Evolutionary conservation across 2,888 invertebrate species (phyloP).

Genomic region (Phytoseiulus persimilis): DNA sequence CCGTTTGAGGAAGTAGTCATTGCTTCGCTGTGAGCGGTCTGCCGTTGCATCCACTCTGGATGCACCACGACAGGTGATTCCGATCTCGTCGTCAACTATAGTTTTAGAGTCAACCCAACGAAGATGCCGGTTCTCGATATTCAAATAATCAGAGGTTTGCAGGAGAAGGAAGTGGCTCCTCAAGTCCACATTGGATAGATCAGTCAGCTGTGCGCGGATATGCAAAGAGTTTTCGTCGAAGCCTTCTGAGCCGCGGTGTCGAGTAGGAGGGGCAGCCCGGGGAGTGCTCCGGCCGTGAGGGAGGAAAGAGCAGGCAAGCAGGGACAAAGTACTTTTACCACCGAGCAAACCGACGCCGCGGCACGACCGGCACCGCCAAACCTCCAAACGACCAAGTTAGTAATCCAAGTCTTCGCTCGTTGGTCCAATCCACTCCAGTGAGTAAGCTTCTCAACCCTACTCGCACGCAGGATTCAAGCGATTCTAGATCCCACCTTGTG

Average conservation of each 20-base stretch:
- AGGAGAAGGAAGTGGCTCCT: neutral
- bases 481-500: neutral
- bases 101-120: too few relatives aligned
- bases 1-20: too few relatives aligned
- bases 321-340: neutral
- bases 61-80: too few relatives aligned
- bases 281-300: neutral
- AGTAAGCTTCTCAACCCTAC: neutral
- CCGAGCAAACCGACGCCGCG: neutral
- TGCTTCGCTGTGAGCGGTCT: too few relatives aligned
- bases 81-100: too few relatives aligned
- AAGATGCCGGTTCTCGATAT: too few relatives aligned
- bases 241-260: neutral
- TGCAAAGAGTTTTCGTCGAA: neutral
- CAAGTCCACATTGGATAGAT: neutral
- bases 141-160: too few relatives aligned
- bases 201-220: neutral
- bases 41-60: too few relatives aligned
- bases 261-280: neutral
- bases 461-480: neutral
- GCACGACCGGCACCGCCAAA: neutral
- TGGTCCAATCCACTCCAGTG: neutral
- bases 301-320: neutral
- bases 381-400: neutral
- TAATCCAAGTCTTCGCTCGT: neutral